Base-by-base conservation (phyloP, 2,888 invertebrate genomes). In the Ectobius pallidus region DNA sequence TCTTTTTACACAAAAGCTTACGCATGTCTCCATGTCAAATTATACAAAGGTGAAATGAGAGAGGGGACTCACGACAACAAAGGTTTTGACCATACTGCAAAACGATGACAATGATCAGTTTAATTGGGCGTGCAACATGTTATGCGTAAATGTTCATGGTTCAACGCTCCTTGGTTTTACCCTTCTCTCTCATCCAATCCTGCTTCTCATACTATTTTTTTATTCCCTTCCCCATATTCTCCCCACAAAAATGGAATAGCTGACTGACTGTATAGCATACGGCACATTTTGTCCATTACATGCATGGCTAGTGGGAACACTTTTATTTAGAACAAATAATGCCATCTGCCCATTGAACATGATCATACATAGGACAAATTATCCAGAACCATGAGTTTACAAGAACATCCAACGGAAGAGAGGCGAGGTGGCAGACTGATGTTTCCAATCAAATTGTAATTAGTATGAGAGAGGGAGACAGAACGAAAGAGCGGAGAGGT, bases 391-490 rank as follows among this genome's bases (percentile, higher is more conserved):
- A 25, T 65, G 65, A 65, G 30, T 65, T 46, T 46, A 65, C 65
- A 65, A 65, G 65, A 65, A 46, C 61, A 58, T 25, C 42, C 39
- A 71, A 39, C 16, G 52, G 34, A n/a, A 46, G 49, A n/a, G 52
- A 52, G 71, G 18, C 68, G 61, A 44, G 61, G 46, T 20, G 42
- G 58, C 20, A 46, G 65, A 44, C 30, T 65, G 65, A 65, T 65
- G 65, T 65, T 62, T 63, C 71, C 71, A 71, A 71, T 71, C 71
- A 71, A 71, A 71, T 63, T 63, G 71, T 71, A 63, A 71, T 71
- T 71, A 63, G 49, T 63, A 34, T 27, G 62, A 46, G 71, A 63
- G 49, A 32, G n/a, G 39, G 71, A 16, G 39, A 34, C 49, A 7
- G 22, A 18, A 25, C 30, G 34, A 9, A 2, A 34, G 46, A 22